phyloP scores from a whole-genome alignment of 2,797 vertebrate genomes.

The Xiphophorus birchmanni region DNA sequence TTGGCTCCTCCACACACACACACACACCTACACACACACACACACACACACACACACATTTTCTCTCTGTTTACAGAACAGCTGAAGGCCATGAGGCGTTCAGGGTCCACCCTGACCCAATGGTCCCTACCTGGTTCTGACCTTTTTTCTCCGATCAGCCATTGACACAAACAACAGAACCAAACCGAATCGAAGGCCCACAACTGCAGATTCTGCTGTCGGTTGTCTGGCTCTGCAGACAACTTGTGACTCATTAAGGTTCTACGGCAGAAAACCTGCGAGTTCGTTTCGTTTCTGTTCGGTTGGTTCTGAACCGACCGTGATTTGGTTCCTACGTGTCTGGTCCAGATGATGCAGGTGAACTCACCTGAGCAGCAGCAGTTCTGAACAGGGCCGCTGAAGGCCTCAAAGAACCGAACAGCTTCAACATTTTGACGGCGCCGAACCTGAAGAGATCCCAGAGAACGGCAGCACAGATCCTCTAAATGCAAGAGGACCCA shows the following conservation, averaged over 20 bases:
- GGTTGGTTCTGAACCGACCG: background rate
- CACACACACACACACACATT: background rate
- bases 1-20: background rate
- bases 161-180: background rate
- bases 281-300: background rate
- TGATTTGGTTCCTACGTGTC: background rate
- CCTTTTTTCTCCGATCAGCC: slow-evolving; percentile 16
- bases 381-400: slow-evolving; percentile 10
- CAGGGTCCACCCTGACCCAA: background rate
- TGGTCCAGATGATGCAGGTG: background rate
- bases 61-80: background rate
- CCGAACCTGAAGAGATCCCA: background rate
- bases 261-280: background rate
- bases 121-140: slow-evolving; percentile 6
- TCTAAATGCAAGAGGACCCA: background rate
- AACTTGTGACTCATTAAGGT: background rate
- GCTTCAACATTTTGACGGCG: slow-evolving; percentile 41
- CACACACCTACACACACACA: no score
- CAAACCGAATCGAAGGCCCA: background rate
- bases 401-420: slow-evolving; percentile 26
- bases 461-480: background rate
- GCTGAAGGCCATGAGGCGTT: slow-evolving; percentile 7
- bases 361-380: slow-evolving; percentile 48
- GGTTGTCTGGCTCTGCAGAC: background rate
- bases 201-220: background rate